Evolutionary conservation across 37 sponge, comb jelly and placozoan genomes (phyloP).

Genomic region (Amphimedon queenslandica): DNA sequence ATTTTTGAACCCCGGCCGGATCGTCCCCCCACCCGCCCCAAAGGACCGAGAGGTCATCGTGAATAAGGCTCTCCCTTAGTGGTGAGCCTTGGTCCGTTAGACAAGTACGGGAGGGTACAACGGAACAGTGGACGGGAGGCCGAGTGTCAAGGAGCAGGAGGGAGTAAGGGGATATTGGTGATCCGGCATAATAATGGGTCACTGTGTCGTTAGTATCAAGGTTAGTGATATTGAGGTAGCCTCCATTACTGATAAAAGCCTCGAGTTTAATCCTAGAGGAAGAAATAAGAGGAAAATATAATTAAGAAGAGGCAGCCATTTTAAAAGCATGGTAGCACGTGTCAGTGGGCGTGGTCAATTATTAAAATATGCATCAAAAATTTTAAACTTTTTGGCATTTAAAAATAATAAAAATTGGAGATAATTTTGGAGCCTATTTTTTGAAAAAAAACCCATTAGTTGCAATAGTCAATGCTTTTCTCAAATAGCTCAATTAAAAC

Average conservation of each 20-base stretch:
- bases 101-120: constrained; percentile 4
- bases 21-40: constrained; percentile 78
- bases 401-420: no score
- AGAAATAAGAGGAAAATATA: not conserved
- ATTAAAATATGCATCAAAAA: no score
- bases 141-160: constrained; percentile 48
- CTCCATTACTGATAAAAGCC: constrained; percentile 30
- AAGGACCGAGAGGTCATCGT: constrained; percentile 8
- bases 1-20: constrained; percentile 43
- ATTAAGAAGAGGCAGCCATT: no score
- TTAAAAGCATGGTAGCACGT: no score
- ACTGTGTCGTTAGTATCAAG: constrained; percentile 30
- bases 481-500: no score
- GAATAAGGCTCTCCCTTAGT: not conserved
- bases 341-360: no score
- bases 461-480: no score
- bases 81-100: constrained; percentile 3
- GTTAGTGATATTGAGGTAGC: constrained; percentile 59
- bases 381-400: no score
- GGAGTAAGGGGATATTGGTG: constrained; percentile 7
- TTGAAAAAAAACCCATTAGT: no score
- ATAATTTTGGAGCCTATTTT: no score
- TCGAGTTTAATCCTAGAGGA: not conserved
- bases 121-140: constrained; percentile 65
- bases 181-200: constrained; percentile 58